Evolutionary conservation across 2,797 vertebrate species (phyloP), one percentile per base, ranked within the genome.

Genomic region (Channa striata): DNA sequence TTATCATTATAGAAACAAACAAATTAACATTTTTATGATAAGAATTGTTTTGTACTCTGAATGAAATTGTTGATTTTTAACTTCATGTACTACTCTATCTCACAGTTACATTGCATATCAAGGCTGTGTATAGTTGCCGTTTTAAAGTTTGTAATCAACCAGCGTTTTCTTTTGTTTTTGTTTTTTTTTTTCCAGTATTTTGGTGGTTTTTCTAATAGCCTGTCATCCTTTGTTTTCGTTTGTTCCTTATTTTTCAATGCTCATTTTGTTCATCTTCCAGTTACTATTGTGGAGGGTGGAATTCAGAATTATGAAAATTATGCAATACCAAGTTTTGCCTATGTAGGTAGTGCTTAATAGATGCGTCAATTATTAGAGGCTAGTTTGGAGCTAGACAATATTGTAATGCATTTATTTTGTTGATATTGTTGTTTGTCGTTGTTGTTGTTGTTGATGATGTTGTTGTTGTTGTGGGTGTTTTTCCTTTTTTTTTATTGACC

Each of bases 311-410:
- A 96, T 97, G 97, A 93, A 94, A 97, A 97, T 98, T 99, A 99
- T 99, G 97, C 98, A 99, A 99, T 99, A 99, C 98, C 97, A 96
- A 96, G 96, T 99, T 99, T 99, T 99, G 97, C 97, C 98, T 99
- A 98, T 97, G 96, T 99, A 99, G 96, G 96, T 99, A 98, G 97
- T 97, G 96, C 97, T 99, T 98, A 47, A 96, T 99, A 99, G 97
- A 96, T 97, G 94, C 95, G 96, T 97, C 96, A 95, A 96, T 95
- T 97, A 97, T 97, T 97, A 96, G 96, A 97, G 94, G 95, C 97
- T 99, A 99, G 97, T 96, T 96, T 93, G 95, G 95, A 97, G 95
- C 96, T 96, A 94, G 96, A 96, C 91, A 89, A 94, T 94, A 93
- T 95, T 94, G 94, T 94, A 93, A 94, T 90, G 93, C 93, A 91